phyloP scores from a whole-genome alignment of 2,888 invertebrate species.

The Slavum lentiscoides region DNA sequence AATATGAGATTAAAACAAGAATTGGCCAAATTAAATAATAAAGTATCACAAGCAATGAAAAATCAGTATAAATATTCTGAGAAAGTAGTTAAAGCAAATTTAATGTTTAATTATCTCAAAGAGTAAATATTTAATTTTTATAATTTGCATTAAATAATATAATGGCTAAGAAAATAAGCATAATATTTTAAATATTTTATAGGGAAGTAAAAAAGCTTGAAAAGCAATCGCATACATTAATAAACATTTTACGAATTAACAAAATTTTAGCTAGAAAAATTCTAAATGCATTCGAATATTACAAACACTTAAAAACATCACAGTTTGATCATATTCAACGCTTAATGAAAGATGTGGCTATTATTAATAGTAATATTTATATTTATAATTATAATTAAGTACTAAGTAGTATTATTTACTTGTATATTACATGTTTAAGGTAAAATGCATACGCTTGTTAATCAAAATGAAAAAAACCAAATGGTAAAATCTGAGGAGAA shows the following conservation, averaged over 20 bases:
- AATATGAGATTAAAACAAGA: constrained; percentile 19
- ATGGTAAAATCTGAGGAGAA: neutral
- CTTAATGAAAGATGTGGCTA: neutral
- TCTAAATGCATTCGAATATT: neutral
- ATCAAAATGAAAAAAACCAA: neutral
- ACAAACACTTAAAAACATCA: neutral
- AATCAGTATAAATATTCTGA: neutral
- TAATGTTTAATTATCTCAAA: neutral
- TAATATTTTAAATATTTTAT: neutral
- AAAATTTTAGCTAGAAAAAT: constrained; percentile 9
- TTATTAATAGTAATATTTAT: constrained; percentile 18
- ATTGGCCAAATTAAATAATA: neutral
- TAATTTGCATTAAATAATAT: neutral
- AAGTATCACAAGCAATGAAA: neutral
- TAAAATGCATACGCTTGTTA: neutral
- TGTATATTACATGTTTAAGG: neutral
- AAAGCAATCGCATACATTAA: neutral
- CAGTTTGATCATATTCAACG: constrained; percentile 17
- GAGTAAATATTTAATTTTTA: neutral
- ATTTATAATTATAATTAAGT: neutral
- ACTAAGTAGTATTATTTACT: neutral
- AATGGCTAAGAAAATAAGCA: neutral
- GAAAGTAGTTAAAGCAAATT: neutral
- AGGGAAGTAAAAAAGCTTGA: constrained; percentile 5
- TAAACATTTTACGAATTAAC: neutral